Evolutionary conservation across 2,888 invertebrate species (phyloP), one percentile per base, ranked within the genome.

Genomic region (Creontiades dilutus): DNA sequence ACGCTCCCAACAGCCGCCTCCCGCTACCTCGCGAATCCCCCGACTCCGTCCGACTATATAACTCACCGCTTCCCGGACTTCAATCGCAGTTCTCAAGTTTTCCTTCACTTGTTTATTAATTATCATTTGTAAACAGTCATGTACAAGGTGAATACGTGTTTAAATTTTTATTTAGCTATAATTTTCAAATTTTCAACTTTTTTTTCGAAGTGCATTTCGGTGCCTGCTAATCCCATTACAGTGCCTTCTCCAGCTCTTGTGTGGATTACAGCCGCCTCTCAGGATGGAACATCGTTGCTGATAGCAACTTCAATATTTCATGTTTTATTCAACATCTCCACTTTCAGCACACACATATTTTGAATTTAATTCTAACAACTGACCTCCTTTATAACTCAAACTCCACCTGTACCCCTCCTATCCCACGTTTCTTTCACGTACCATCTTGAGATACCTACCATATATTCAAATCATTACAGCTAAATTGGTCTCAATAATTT

Each of bases 101-200:
- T 78, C 78, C 78, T 78, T 46, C 78, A 19, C 78, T 78, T 78
- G 78, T 78, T 78, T 78, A 68, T 68, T 23, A 37, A 37, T 68
- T 68, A 23, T 11, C 23, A n/a, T 27, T 23, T 5, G 68, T 68
- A 68, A 16, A 78, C 78, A 47, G 46, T 78, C 78, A 78, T 78
- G 78, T n/a, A 78, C 47, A 78, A 78, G 78, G 78, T 78, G 78
- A 78, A 78, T 78, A 78, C 37, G 78, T 16, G 78, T 46, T 78
- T 46, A 78, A 78, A 46, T 78, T 78, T 14, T 46, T 46, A 46
- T 78, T 78, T 78, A 61, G 1, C n/a, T 11, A 9, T 61, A 61
- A 61, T 19, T 19, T 68, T 68, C 23, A 23, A 68, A n/a, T 23
- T 68, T 68, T 7, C 5, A 57, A 16, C n/a, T 68, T 68, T 2